Evolutionary conservation across 2,888 invertebrate genomes (phyloP).

Genomic region (Drosophila flavopinicola): DNA sequence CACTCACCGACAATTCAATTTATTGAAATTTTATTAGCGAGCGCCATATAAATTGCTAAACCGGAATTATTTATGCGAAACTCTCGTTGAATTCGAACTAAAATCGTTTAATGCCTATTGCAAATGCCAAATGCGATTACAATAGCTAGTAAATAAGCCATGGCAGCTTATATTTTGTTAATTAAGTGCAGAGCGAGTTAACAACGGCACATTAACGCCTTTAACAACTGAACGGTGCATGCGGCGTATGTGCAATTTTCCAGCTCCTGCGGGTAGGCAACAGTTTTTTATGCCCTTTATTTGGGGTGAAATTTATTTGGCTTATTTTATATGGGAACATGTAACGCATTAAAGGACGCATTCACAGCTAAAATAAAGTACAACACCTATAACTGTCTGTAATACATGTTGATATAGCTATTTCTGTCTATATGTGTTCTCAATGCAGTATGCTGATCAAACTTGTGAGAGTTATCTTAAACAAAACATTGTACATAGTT

Average conservation of each 20-base stretch:
- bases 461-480: too few relatives aligned
- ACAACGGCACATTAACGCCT: conserved; percentile 24
- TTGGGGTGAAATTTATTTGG: too few relatives aligned
- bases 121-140: conserved; percentile 5
- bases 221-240: neutral
- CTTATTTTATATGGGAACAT: too few relatives aligned
- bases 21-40: conserved; percentile 20
- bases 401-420: too few relatives aligned
- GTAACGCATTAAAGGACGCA: too few relatives aligned
- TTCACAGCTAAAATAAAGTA: too few relatives aligned
- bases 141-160: conserved; percentile 24
- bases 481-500: too few relatives aligned
- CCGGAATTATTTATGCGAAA: conserved; percentile 7
- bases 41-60: conserved; percentile 24
- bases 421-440: too few relatives aligned
- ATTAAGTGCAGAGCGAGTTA: neutral
- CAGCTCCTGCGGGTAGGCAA: conserved; percentile 15
- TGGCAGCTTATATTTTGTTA: conserved; percentile 3
- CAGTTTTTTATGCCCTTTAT: too few relatives aligned
- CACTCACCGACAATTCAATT: conserved; percentile 15
- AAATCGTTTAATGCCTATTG: neutral
- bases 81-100: neutral
- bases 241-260: conserved; percentile 36
- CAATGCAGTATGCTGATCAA: too few relatives aligned
- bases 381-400: too few relatives aligned